Conservation (phyloP, 1,140 invertebrate genomes). For the Contarinia nasturtii region DNA sequence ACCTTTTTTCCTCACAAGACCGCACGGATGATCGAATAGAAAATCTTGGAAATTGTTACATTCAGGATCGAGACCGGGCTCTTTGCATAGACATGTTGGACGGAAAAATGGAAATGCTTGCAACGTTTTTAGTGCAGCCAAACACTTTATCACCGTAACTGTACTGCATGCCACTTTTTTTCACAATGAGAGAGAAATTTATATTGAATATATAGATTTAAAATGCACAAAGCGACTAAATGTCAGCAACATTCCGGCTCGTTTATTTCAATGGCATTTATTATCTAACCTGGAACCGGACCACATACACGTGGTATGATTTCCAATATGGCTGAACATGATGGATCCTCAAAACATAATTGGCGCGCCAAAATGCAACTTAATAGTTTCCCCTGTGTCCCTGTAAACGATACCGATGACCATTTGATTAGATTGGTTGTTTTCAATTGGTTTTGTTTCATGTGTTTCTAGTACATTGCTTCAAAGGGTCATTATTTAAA, state of each 20-base stretch:
- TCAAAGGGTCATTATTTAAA: too few species aligned
- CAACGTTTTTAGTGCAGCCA: slow-evolving; percentile 65
- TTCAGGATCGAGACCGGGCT: slow-evolving; percentile 71
- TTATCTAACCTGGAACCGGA: slow-evolving; percentile 60
- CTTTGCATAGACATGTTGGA: slow-evolving; percentile 75
- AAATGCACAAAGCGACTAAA: too few species aligned
- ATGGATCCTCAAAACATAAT: slow-evolving; percentile 67
- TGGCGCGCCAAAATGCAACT: slow-evolving; percentile 70
- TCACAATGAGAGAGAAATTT: too few species aligned
- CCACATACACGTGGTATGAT: slow-evolving; percentile 76
- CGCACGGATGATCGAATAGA: slow-evolving; percentile 79
- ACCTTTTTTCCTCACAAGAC: slow-evolving; percentile 76
- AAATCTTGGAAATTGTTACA: slow-evolving; percentile 83
- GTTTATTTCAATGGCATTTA: too few species aligned
- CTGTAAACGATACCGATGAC: slow-evolving; percentile 37
- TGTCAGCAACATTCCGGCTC: too few species aligned
- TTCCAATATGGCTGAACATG: slow-evolving; percentile 71
- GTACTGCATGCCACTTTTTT: slow-evolving; percentile 78
- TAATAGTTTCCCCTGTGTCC: slow-evolving; percentile 50
- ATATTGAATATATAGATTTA: slow-evolving; percentile 28
- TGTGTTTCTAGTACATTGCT: too few species aligned
- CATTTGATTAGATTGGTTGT: too few species aligned
- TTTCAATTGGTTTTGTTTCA: too few species aligned
- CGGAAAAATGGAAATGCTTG: slow-evolving; percentile 82
- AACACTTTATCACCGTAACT: slow-evolving; percentile 78